Base-by-base conservation (phyloP, 2,888 invertebrate genomes). In the Perithous albicinctus region DNA sequence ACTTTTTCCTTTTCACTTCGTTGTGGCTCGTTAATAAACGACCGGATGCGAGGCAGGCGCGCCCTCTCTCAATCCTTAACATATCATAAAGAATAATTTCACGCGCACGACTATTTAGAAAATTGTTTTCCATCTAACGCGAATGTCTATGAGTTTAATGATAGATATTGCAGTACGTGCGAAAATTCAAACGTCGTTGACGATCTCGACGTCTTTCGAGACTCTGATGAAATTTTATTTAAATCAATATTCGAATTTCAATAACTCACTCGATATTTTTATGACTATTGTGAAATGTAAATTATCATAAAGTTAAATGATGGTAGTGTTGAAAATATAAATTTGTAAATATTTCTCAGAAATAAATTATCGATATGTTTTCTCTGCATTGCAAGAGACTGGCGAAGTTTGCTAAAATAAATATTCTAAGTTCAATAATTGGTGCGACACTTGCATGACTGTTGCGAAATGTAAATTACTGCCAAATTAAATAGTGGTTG, bases 11-110 rank as follows among this genome's bases (percentile, higher is more conserved):
- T 38, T 64, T 66, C 18, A 20, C 66, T n/a, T 46, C 46, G 46
- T 67, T 48, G 56, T 61, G 76, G 67, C 67, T 67, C 35, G 46
- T 76, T 32, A 59, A 67, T 69, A 32, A 74, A 70, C 66, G 59
- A 69, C 77, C 77, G 73, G 81, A 81, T 78, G 78, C 54, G 48
- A 38, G n/a, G 12, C 43, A 1, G 51, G 26, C 56, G 35, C 51
- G 46, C 80, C 59, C 35, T 46, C 56, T 41, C 48, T 59, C 48
- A 20, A 63, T 73, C 67, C 35, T 63, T 35, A 54, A 77, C 59
- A n/a, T 70, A 66, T 76, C 59, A 41, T 73, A 56, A 74, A 78
- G 32, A 78, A 74, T 66, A 70, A 81, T 81, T 74, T 78, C 69
- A 64, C 78, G 64, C 74, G 64, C 29, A 51, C 56, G n/a, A 69